Evolutionary conservation across 2,113 vertebrate species (phyloP), one percentile per base, ranked within the genome.

Genomic region (Gopherus evgoodei): DNA sequence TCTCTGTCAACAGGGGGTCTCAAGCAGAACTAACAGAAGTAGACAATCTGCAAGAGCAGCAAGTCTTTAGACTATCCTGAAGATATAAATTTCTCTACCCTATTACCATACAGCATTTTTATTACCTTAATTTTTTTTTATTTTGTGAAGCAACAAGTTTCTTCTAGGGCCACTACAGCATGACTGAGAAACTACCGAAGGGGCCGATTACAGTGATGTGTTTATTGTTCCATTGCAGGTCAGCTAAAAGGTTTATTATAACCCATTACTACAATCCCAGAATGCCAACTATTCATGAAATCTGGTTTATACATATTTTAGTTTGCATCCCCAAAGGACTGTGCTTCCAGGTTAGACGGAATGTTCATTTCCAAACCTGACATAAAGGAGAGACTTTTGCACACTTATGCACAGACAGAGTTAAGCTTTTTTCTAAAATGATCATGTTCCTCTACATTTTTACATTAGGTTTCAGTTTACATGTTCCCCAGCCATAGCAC

Each of bases 171-270:
- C 88, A 93, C 79, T 79, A 84, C 31, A 92, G 49, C 44, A 95
- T 38, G 87, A 50, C 86, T 91, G 90, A 83, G 54, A 95, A 90
- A 78, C 25, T 86, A 89, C 89, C 4, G 3, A 95, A 94, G 90
- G 54, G 90, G 69, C 72, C 49, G 85, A 44, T 87, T 82, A 85
- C 87, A 95, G 86, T 93, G 94, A 93, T 27, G 93, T 97, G 94
- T 97, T 96, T 92, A 97, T 90, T 93, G 91, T 87, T 97, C 96
- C 53, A 80, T 35, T 62, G 72, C 47, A 94, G 94, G 93, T 82
- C 96, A 92, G 38, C 5, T 22, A 86, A 93, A 97, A 97, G 85
- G 89, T 93, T 97, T 94, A 88, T 81, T 94, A 88, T 81, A 96
- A 89, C 57, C 25, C 85, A 52, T 79, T 81, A 95, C 86, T 62